Percentiles rank a stretch among this genome's conserved stretches.
Evolutionary conservation across 30 jellyfish, hydroid and myxozoan genomes (phyloP).

Genomic region (Hydractinia symbiolongicarpus): DNA sequence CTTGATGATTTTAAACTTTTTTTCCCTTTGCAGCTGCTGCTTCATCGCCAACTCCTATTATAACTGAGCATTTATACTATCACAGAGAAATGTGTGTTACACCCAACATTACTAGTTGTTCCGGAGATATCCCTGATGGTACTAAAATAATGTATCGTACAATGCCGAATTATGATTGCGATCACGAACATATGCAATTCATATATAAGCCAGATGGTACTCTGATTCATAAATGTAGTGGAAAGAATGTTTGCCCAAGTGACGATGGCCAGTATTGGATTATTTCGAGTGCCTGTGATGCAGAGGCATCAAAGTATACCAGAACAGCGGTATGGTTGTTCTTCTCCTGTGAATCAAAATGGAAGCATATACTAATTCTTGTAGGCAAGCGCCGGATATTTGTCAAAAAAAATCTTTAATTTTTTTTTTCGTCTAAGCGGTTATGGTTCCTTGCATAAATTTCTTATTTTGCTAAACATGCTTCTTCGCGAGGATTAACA

Average conservation of each 20-base stretch:
- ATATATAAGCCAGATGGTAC: constrained; percentile 40
- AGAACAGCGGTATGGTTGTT: constrained; percentile 43
- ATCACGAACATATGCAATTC: constrained; percentile 41
- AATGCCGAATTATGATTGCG: constrained; percentile 27
- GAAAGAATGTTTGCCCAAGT: constrained; percentile 50
- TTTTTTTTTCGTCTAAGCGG: no score
- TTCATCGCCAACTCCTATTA: constrained; percentile 47
- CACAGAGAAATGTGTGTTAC: constrained; percentile 47
- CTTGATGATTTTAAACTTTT: no score
- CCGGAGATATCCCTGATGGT: constrained; percentile 29
- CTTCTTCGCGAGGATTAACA: no score
- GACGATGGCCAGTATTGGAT: constrained; percentile 18
- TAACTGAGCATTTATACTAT: constrained; percentile 49
- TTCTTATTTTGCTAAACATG: no score
- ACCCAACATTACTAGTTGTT: constrained; percentile 33
- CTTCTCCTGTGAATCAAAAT: neutral
- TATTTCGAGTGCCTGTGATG: constrained; percentile 11
- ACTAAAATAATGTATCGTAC: constrained; percentile 19
- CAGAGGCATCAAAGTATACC: constrained; percentile 32
- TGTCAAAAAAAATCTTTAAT: no score
- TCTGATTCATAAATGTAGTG: constrained; percentile 41
- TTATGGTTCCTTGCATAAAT: no score
- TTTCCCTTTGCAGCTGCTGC: constrained; percentile 17
- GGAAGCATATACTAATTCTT: neutral
- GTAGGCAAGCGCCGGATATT: no score